Base-by-base conservation (phyloP, 2,797 vertebrate species). In the Sarcoramphus papa region DNA sequence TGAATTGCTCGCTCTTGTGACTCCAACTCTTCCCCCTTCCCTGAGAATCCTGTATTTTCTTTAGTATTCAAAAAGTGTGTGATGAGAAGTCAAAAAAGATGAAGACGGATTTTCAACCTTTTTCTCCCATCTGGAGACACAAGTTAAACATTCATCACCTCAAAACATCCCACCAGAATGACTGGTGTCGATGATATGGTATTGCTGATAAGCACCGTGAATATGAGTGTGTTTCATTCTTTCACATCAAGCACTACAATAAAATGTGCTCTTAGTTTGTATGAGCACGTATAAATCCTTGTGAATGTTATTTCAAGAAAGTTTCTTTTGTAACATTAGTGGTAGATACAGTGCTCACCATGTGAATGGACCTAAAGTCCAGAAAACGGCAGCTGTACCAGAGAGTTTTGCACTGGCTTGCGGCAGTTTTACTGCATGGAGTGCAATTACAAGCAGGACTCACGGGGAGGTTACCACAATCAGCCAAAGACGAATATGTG, bases 381-480 rank as follows among this genome's bases (percentile, higher is more conserved):
- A 18, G 8, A 14, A 24, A 12, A 13, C 0, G 5, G 33, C 51
- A 75, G 72, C 51, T 28, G 22, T 35, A 51, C 20, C 67, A 14
- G 23, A 2, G 62, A 30, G 30, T 16, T 20, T 31, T 64, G 60
- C 67, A 12, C 4, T 12, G 12, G 12, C 6, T 64, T 3, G 2
- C 0, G 3, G 22, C 35, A 35, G 19, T 65, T 60, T 60, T 45
- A 17, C 28, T n/a, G 57, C 33, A 21, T 2, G 2, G 18, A 60
- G 17, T 16, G 31, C 43, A 84, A 27, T 9, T 37, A 33, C 28
- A 48, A 60, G 35, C 22, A 43, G 80, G 31, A 37, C 30, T 67
- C 23, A 7, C 0, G 1, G 10, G n/a, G 25, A 72, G 15, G 20
- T 31, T 33, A n/a, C 18, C 28, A 16, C 53, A 16, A 6, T 7